Percentiles rank a stretch among this genome's conserved stretches.
These are phyloP conservation scores for Drosophila mayaguana DNA, from an alignment of 2,888 invertebrate species.

Conservation along the genomic window DNA sequence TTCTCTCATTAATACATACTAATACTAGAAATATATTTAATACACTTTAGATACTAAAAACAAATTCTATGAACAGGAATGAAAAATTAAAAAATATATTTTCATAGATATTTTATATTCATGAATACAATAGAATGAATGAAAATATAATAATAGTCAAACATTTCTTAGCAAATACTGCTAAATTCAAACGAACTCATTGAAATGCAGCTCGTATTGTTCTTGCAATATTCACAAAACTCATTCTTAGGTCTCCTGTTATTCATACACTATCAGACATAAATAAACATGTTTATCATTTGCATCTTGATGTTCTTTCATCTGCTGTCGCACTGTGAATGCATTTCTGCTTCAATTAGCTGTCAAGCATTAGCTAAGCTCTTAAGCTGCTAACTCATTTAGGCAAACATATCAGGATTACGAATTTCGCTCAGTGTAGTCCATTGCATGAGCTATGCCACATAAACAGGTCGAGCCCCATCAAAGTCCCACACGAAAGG, in stretches of 20 bases:
- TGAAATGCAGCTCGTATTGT: neutral
- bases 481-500: conserved; percentile 60
- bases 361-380: conserved; percentile 1
- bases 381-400: conserved; percentile 4
- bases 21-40: too few species aligned
- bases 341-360: conserved; percentile 1
- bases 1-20: neutral
- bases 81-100: neutral
- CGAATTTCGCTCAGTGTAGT: conserved; percentile 45
- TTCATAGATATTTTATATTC: neutral
- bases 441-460: conserved; percentile 50
- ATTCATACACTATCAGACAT: conserved; percentile 6
- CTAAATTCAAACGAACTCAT: neutral
- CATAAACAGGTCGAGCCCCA: conserved; percentile 53
- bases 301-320: neutral
- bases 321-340: neutral
- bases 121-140: too few species aligned
- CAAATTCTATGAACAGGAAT: too few species aligned
- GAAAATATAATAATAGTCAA: too few species aligned
- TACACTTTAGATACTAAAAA: too few species aligned
- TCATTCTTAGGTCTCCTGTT: neutral
- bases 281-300: neutral
- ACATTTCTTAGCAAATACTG: neutral
- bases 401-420: neutral
- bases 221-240: neutral